Evolutionary conservation across 2,113 vertebrate genomes (phyloP).

Genomic region (Amblyornis subalaris): DNA sequence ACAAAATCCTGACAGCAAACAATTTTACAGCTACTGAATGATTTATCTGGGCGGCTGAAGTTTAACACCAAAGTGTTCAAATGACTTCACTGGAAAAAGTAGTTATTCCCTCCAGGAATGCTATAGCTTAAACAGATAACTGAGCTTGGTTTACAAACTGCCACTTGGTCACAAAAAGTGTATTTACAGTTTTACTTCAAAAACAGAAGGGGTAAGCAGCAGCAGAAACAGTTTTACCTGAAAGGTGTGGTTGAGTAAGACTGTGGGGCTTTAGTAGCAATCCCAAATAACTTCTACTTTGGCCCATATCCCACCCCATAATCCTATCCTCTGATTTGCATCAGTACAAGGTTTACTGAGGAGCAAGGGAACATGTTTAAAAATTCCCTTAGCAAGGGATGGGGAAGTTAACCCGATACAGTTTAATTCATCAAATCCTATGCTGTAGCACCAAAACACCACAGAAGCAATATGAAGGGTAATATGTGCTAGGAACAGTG

Average conservation of each 20-base stretch:
- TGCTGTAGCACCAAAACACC: background rate
- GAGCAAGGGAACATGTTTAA: background rate
- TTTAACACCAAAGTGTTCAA: background rate
- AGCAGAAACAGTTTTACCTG: background rate
- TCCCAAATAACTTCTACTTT: background rate
- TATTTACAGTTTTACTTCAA: background rate
- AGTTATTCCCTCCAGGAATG: background rate
- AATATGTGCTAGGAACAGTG: fast-evolving
- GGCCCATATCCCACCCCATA: background rate
- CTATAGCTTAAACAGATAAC: background rate
- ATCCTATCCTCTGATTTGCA: background rate
- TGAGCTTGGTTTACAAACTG: background rate
- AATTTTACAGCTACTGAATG: background rate
- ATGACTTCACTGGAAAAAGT: background rate
- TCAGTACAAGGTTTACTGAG: background rate
- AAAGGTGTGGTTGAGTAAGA: background rate
- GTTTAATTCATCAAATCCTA: background rate
- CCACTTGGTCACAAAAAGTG: background rate
- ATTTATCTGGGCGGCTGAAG: background rate
- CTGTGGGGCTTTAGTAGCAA: background rate
- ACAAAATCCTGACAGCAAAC: background rate
- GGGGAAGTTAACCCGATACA: background rate
- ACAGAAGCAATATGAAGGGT: background rate
- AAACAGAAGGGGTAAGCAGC: background rate
- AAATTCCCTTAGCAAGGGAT: background rate